These are phyloP conservation scores for Anniella stebbinsi DNA, from an alignment of 2,797 vertebrate species.

Conservation along the genomic window DNA sequence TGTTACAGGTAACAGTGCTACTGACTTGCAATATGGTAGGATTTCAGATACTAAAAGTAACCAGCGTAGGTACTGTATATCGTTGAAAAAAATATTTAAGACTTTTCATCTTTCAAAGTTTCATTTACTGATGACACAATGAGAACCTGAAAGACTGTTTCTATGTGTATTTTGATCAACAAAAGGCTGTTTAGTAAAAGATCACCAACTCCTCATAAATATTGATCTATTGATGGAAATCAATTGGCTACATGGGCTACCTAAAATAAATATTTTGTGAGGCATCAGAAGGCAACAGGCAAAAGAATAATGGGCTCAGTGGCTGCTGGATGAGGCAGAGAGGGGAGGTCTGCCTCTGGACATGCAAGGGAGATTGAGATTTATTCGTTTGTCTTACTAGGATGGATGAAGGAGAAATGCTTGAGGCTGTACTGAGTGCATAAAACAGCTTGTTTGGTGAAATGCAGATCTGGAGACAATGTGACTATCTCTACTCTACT, in stretches of 20 bases:
- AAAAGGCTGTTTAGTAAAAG: conserved; percentile 66
- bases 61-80: conserved; percentile 50
- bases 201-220: conserved; percentile 58
- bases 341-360: neutral
- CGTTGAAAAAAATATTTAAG: conserved; percentile 47
- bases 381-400: conserved; percentile 43
- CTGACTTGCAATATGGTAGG: too few relatives aligned
- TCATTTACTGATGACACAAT: conserved; percentile 59
- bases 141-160: neutral
- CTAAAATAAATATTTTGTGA: conserved; percentile 69
- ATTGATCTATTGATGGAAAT: conserved; percentile 66
- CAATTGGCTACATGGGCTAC: conserved; percentile 56
- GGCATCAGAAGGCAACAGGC: conserved; percentile 63
- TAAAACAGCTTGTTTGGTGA: neutral
- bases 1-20: too few relatives aligned
- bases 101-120: conserved; percentile 48
- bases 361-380: neutral
- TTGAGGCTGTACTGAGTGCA: neutral
- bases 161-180: conserved; percentile 52
- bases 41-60: conserved; percentile 37
- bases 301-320: neutral
- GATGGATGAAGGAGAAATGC: neutral
- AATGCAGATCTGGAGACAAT: neutral
- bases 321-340: neutral
- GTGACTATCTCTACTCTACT: neutral